A percentile compares a stretch with the other conserved stretches of the same genome.
Conservation (phyloP, 2,797 vertebrate species). For the Botia almorhae region DNA sequence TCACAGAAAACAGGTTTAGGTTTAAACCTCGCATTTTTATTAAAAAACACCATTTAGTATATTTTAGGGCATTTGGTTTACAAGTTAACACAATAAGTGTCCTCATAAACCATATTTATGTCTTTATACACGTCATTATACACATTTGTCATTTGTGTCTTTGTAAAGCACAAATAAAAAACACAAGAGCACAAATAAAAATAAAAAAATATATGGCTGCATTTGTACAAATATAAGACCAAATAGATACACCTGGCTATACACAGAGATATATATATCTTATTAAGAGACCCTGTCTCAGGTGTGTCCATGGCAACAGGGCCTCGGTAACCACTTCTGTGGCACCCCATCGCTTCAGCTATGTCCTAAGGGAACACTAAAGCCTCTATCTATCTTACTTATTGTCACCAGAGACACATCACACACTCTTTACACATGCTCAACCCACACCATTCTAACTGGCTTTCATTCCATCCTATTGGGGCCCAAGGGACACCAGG, state of each 20-base stretch:
- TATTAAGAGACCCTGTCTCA: slow-evolving; percentile 25
- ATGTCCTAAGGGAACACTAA: slow-evolving; percentile 26
- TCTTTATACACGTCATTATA: no score
- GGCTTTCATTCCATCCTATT: slow-evolving; percentile 14
- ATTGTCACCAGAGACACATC: slow-evolving; percentile 44
- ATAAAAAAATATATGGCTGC: background rate
- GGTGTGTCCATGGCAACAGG: slow-evolving; percentile 47
- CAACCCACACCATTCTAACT: slow-evolving; percentile 32
- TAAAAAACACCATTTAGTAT: no score
- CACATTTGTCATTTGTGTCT: no score
- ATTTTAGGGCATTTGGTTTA: no score
- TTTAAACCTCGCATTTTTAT: no score
- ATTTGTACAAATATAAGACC: background rate
- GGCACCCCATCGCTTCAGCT: slow-evolving; percentile 30
- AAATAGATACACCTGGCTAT: background rate
- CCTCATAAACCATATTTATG: no score
- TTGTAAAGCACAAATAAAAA: no score
- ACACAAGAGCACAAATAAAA: background rate
- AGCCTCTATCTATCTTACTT: slow-evolving; percentile 55
- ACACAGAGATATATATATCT: slow-evolving; percentile 24
- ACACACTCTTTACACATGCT: slow-evolving; percentile 27
- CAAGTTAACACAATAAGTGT: no score
- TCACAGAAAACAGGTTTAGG: no score
- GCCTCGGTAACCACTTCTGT: slow-evolving; percentile 35
- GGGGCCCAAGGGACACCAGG: slow-evolving; percentile 11